phyloP scores from a whole-genome alignment of 2,797 vertebrate genomes.

The Morelia viridis region DNA sequence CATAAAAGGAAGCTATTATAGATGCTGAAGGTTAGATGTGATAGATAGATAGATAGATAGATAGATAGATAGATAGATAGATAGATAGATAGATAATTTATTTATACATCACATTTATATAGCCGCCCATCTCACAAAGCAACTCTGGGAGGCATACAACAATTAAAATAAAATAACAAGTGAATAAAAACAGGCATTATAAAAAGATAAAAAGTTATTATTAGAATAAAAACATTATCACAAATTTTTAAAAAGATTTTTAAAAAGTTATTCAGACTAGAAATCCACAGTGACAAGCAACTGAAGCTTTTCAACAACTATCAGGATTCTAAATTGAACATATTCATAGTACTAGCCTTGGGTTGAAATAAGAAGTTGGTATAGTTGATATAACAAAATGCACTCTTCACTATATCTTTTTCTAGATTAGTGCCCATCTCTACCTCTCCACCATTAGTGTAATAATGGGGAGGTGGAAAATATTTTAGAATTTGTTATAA shows the following conservation, averaged over 20 bases:
- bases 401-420: not conserved
- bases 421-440: not conserved
- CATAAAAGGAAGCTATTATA: not conserved
- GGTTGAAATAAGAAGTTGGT: not conserved
- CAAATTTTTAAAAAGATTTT: too few species aligned
- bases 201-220: too few species aligned
- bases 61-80: too few species aligned
- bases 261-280: not conserved
- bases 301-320: not conserved
- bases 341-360: not conserved
- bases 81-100: too few species aligned
- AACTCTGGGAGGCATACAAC: too few species aligned
- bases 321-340: not conserved
- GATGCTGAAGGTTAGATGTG: not conserved
- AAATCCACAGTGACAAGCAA: not conserved
- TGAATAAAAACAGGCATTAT: too few species aligned
- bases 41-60: too few species aligned
- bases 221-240: too few species aligned
- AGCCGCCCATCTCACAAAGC: too few species aligned
- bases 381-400: not conserved
- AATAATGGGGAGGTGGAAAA: not conserved
- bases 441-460: not conserved
- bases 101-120: too few species aligned
- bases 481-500: not conserved
- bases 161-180: too few species aligned